phyloP scores from a whole-genome alignment of 2,888 invertebrate genomes.

The Watsonalla cultraria region DNA sequence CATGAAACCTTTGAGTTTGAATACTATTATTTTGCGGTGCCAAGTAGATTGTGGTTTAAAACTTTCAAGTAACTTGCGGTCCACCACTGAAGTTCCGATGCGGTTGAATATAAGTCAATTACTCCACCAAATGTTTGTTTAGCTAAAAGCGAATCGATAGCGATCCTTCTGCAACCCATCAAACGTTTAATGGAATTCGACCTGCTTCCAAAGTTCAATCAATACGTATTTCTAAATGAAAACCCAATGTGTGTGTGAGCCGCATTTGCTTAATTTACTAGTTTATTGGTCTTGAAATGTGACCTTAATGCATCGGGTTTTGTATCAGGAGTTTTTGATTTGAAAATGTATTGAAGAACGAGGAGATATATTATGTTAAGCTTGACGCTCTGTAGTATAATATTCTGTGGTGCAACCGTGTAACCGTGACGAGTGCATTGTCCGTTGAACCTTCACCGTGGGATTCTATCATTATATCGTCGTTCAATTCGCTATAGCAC shows the following conservation, averaged over 20 bases:
- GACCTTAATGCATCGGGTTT: conserved; percentile 5
- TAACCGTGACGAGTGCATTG: conserved; percentile 55
- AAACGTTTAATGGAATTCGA: conserved; percentile 11
- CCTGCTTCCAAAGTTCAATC: conserved; percentile 11
- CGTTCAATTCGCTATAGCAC: conserved; percentile 51
- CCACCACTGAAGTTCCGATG: neutral
- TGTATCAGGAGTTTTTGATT: neutral
- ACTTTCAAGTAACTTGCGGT: neutral
- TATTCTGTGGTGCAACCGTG: conserved; percentile 26
- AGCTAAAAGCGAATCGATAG: neutral
- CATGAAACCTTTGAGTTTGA: neutral
- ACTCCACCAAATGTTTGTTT: neutral
- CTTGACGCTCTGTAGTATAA: conserved; percentile 28
- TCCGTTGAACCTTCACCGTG: conserved; percentile 64
- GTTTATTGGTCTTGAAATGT: conserved; percentile 33
- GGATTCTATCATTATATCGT: conserved; percentile 57
- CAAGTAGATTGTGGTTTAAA: neutral
- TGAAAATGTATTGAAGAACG: conserved; percentile 22
- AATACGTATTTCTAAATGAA: conserved; percentile 14
- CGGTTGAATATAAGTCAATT: neutral
- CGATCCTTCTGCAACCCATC: conserved; percentile 1
- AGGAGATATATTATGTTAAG: conserved; percentile 30
- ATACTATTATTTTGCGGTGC: neutral
- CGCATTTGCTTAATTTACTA: conserved; percentile 40
- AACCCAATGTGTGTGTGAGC: conserved; percentile 19